A percentile compares a stretch with the other conserved stretches of the same genome.
Conservation (phyloP, 2,888 invertebrate species). For the Pammene fasciana region DNA sequence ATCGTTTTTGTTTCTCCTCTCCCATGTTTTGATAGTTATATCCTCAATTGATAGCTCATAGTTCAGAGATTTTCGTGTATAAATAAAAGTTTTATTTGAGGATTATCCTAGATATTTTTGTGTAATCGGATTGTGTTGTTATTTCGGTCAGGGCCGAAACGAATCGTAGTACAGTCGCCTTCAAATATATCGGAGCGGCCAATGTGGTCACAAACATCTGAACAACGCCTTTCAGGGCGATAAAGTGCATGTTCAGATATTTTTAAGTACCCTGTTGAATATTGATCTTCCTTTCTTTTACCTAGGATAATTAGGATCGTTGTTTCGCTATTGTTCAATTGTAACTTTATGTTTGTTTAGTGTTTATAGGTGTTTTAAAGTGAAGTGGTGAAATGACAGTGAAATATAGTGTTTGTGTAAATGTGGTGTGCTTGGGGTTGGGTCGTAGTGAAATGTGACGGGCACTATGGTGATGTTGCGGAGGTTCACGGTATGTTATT, state of each 20-base stretch:
- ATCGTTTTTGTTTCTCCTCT: too few relatives aligned
- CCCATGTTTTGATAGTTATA: not conserved
- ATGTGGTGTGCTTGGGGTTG: constrained; percentile 41
- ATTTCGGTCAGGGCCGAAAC: constrained; percentile 6
- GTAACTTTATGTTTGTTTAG: not conserved
- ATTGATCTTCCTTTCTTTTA: not conserved
- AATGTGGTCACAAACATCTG: too few relatives aligned
- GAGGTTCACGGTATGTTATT: constrained; percentile 70
- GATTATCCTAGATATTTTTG: not conserved
- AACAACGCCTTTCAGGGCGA: too few relatives aligned
- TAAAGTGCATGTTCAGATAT: too few relatives aligned
- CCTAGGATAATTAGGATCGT: not conserved
- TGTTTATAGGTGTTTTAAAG: not conserved
- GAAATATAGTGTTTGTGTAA: constrained; percentile 43
- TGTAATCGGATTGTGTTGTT: not conserved
- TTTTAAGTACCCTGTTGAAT: not conserved
- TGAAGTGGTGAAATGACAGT: constrained; percentile 31
- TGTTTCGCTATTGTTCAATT: not conserved
- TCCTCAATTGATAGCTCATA: not conserved
- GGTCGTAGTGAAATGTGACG: constrained; percentile 56
- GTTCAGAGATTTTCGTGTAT: not conserved
- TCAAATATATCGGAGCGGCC: too few relatives aligned
- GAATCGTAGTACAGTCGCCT: not conserved
- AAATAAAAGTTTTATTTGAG: not conserved
- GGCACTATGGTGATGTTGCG: constrained; percentile 71